A percentile compares a stretch with the other conserved stretches of the same genome.
phyloP scores from a whole-genome alignment of 1,140 invertebrate species.

The Chionoecetes opilio region DNA sequence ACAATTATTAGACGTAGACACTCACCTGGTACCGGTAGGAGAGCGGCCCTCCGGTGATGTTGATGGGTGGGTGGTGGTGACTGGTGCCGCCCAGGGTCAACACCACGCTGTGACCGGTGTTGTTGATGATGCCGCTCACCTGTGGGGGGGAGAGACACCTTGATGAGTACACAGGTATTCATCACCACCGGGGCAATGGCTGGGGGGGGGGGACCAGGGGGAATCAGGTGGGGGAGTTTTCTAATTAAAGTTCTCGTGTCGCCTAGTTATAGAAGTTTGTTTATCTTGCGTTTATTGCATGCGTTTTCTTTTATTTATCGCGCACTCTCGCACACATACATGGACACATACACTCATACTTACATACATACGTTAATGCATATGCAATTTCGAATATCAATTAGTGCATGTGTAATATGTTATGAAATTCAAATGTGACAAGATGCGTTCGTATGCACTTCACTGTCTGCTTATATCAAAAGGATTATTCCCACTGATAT shows the following conservation, averaged over 20 bases:
- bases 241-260: neutral
- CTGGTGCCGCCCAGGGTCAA: constrained; percentile 57
- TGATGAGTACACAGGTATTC: neutral
- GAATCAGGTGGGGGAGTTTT: neutral
- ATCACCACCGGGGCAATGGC: neutral
- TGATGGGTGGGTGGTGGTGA: constrained; percentile 64
- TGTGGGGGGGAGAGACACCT: neutral
- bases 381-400: neutral
- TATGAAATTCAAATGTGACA: neutral
- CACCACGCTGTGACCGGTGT: constrained; percentile 73
- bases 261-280: neutral
- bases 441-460: neutral
- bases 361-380: neutral
- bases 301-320: neutral
- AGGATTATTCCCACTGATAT: neutral
- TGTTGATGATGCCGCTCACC: constrained; percentile 72
- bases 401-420: neutral
- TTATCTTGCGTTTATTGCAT: neutral
- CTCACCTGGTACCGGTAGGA: constrained; percentile 74
- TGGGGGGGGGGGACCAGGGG: no score
- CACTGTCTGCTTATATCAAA: neutral
- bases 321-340: neutral
- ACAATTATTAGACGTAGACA: neutral
- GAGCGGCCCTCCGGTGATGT: constrained; percentile 68
- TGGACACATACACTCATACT: neutral